These are phyloP conservation scores for Euura saliciscinereae DNA, from an alignment of 1,140 invertebrate genomes.

Conservation along the genomic window DNA sequence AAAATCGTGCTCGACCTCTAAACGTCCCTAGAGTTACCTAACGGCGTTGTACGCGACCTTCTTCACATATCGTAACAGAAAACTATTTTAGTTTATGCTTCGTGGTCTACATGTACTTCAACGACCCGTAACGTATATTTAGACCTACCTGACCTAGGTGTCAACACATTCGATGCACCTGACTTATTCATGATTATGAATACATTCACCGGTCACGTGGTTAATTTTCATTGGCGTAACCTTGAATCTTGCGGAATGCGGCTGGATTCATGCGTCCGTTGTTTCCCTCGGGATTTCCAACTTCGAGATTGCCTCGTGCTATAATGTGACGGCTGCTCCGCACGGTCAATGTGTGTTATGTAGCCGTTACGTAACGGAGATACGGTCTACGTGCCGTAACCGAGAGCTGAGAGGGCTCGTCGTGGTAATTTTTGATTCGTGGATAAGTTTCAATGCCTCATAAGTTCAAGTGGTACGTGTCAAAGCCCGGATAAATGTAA, in stretches of 20 bases:
- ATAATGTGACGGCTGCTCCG: no score
- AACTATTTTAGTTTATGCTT: neutral
- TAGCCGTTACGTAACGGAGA: neutral
- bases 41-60: neutral
- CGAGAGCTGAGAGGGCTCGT: neutral
- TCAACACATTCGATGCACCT: neutral
- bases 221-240: no score
- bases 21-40: neutral
- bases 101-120: neutral
- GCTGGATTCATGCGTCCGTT: no score
- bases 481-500: neutral
- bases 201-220: no score
- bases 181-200: no score
- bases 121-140: neutral
- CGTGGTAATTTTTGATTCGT: neutral
- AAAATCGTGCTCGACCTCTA: neutral
- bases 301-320: neutral
- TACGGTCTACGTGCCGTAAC: neutral
- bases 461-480: neutral
- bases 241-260: no score
- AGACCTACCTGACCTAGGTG: neutral
- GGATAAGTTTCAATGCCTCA: neutral
- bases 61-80: neutral
- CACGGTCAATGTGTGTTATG: neutral
- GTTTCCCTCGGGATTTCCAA: neutral